These are phyloP conservation scores for Melieria picta DNA, from an alignment of 2,888 invertebrate genomes.

Conservation along the genomic window DNA sequence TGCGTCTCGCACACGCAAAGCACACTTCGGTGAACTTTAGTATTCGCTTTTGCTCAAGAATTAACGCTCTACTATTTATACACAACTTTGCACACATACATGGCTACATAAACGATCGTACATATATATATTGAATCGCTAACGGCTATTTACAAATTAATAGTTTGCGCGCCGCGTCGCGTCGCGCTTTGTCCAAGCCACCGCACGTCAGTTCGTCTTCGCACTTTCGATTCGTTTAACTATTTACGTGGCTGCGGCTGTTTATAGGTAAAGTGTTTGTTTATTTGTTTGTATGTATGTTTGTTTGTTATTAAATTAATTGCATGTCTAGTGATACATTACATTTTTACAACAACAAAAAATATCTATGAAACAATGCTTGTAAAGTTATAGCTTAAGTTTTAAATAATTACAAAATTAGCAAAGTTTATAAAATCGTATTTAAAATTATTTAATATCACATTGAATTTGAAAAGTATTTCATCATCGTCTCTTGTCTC, in stretches of 20 bases:
- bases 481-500: conserved; percentile 30
- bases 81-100: not conserved
- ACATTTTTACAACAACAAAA: too few relatives aligned
- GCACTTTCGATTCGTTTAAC: not conserved
- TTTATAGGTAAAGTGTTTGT: not conserved
- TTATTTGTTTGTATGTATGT: not conserved
- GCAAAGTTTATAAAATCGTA: not conserved
- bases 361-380: too few relatives aligned
- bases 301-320: conserved; percentile 21
- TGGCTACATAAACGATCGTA: conserved; percentile 2
- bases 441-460: conserved; percentile 52
- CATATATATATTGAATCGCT: conserved; percentile 15
- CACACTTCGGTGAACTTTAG: too few relatives aligned
- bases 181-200: too few relatives aligned
- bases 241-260: not conserved
- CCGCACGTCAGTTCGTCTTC: too few relatives aligned
- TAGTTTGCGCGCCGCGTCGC: too few relatives aligned
- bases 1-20: too few relatives aligned
- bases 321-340: too few relatives aligned
- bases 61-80: conserved; percentile 7
- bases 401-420: not conserved
- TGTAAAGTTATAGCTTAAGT: too few relatives aligned
- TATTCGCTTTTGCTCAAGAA: conserved; percentile 3
- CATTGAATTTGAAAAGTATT: conserved; percentile 55
- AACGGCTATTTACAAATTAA: not conserved